phyloP scores from a whole-genome alignment of 2,888 invertebrate genomes.

The Campoletis raptor region DNA sequence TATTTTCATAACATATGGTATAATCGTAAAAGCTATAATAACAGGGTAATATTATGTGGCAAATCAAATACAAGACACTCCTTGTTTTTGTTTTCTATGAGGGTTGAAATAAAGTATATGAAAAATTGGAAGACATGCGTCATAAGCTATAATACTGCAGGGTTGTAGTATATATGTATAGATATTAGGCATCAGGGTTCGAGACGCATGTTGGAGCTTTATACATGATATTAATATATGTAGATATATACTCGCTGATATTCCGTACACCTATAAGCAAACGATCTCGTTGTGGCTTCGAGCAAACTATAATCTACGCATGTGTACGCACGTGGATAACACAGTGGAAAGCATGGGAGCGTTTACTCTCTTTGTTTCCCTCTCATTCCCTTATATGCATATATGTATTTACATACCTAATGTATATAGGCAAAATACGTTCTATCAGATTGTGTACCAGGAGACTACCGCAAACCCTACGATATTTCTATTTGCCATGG shows the following conservation, averaged over 20 bases:
- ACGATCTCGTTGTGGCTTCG: constrained; percentile 39
- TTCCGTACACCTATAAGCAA: constrained; percentile 32
- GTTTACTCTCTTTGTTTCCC: constrained; percentile 41
- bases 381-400: constrained; percentile 22
- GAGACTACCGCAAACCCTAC: constrained; percentile 10
- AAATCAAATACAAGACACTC: constrained; percentile 23
- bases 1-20: background rate
- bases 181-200: constrained; percentile 17
- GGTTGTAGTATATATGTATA: background rate
- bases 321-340: constrained; percentile 52
- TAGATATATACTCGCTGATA: background rate
- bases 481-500: constrained; percentile 52
- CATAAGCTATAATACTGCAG: background rate
- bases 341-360: constrained; percentile 42
- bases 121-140: background rate
- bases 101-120: background rate
- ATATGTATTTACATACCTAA: constrained; percentile 29
- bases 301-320: constrained; percentile 41
- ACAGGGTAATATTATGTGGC: background rate
- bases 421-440: constrained; percentile 43
- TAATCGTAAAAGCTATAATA: background rate
- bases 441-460: constrained; percentile 49
- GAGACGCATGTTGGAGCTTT: constrained; percentile 45
- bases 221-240: constrained; percentile 4
- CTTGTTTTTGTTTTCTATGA: background rate